A percentile compares a stretch with the other conserved stretches of the same genome.
These are phyloP conservation scores for Eriosoma lanigerum DNA, from an alignment of 1,140 invertebrate species.

Conservation along the genomic window DNA sequence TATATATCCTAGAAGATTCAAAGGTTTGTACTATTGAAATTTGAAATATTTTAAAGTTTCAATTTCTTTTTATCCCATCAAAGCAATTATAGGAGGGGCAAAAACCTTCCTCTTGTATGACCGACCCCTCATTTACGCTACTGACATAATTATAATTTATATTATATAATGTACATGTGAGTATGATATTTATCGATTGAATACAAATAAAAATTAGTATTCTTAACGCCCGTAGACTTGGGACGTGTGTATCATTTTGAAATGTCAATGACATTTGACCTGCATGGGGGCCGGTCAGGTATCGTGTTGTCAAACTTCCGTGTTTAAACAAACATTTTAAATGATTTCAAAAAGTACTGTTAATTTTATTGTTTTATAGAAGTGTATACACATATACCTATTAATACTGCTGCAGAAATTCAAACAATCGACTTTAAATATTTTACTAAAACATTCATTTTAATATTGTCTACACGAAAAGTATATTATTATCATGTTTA, in stretches of 20 bases:
- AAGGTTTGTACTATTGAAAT: too few relatives aligned
- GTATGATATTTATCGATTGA: too few relatives aligned
- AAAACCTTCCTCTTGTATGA: too few relatives aligned
- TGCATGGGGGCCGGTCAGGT: slow-evolving; percentile 3
- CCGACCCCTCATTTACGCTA: too few relatives aligned
- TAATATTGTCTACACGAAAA: background rate
- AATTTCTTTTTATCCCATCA: too few relatives aligned
- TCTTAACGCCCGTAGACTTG: slow-evolving; percentile 21
- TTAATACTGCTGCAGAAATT: background rate
- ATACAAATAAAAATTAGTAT: too few relatives aligned
- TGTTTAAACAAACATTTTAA: slow-evolving; percentile 5
- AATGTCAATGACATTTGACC: slow-evolving; percentile 40
- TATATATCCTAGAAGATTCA: too few relatives aligned
- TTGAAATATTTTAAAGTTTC: too few relatives aligned
- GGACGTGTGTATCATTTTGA: background rate
- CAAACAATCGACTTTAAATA: background rate
- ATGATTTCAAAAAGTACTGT: slow-evolving; percentile 2
- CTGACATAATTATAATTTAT: too few relatives aligned
- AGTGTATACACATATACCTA: too few relatives aligned
- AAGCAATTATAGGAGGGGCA: too few relatives aligned
- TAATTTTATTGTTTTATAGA: background rate
- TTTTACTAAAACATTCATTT: background rate
- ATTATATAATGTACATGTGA: too few relatives aligned
- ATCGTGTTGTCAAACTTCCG: background rate
- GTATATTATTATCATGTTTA: background rate